phyloP scores from a whole-genome alignment of 2,797 vertebrate genomes.

The Gymnoscopelus microlampas region DNA sequence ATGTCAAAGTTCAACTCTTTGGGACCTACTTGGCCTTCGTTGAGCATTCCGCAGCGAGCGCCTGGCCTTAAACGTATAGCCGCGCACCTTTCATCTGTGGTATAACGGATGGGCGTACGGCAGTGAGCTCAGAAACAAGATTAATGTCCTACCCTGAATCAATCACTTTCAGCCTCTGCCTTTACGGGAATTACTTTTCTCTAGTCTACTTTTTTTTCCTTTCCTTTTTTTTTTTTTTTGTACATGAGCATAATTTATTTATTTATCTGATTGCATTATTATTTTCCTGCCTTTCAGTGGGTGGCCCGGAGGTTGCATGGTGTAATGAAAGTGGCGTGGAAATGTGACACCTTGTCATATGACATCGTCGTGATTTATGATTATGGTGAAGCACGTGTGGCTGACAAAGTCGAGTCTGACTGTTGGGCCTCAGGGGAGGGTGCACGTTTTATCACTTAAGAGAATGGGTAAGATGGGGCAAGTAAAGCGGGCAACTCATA shows the following conservation, averaged over 20 bases:
- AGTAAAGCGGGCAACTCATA: conserved; percentile 5
- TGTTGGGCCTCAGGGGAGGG: conserved; percentile 20
- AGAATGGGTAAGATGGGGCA: conserved; percentile 29
- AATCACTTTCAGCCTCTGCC: conserved; percentile 50
- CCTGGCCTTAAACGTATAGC: conserved; percentile 11
- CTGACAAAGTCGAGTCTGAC: conserved; percentile 47
- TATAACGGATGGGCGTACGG: conserved; percentile 42
- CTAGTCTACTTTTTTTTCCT: conserved; percentile 13
- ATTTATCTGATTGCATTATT: conserved; percentile 47
- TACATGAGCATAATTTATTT: conserved; percentile 41
- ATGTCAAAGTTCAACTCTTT: conserved; percentile 32
- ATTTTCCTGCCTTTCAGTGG: neutral
- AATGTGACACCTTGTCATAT: conserved; percentile 60
- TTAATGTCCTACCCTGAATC: conserved; percentile 51
- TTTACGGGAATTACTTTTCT: conserved; percentile 57
- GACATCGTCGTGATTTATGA: conserved; percentile 65
- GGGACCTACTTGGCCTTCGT: neutral
- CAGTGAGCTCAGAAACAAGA: conserved; percentile 37
- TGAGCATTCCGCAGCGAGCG: conserved; percentile 12
- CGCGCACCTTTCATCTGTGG: conserved; percentile 28
- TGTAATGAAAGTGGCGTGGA: conserved; percentile 56
- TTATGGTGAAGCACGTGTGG: conserved; percentile 22
- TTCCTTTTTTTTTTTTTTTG: conserved; percentile 9
- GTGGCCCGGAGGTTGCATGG: conserved; percentile 22
- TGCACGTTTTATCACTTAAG: conserved; percentile 39